phyloP scores from a whole-genome alignment of 2,888 invertebrate genomes.

The Ectropis crepuscularia region DNA sequence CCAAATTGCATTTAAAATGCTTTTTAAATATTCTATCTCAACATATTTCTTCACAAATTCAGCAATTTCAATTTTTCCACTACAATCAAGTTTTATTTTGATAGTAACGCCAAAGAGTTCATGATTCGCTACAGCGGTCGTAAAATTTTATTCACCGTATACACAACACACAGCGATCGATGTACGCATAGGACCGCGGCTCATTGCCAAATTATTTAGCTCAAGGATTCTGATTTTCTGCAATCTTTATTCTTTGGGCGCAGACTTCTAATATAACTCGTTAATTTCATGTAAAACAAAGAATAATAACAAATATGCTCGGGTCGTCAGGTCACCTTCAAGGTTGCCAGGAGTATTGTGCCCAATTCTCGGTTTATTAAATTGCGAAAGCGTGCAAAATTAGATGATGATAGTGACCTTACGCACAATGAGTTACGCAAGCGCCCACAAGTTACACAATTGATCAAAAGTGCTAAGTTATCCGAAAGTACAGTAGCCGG shows the following conservation, averaged over 20 bases:
- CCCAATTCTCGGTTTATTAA: conserved; percentile 58
- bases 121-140: conserved; percentile 16
- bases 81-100: conserved; percentile 12
- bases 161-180: conserved; percentile 23
- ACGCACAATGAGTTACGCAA: conserved; percentile 72
- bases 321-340: conserved; percentile 51
- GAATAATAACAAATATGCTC: conserved; percentile 43
- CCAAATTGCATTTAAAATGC: too few species aligned
- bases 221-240: conserved; percentile 46
- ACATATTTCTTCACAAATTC: conserved; percentile 4
- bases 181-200: conserved; percentile 25
- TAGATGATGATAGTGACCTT: conserved; percentile 77
- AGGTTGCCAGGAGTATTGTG: conserved; percentile 46
- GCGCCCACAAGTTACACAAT: conserved; percentile 57
- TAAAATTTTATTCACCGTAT: conserved; percentile 24
- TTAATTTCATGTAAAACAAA: conserved; percentile 38
- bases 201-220: conserved; percentile 34
- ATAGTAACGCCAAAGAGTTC: conserved; percentile 16
- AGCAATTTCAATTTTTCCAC: conserved; percentile 6
- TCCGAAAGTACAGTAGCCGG: conserved; percentile 21
- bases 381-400: conserved; percentile 79
- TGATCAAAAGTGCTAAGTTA: conserved; percentile 34
- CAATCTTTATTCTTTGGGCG: conserved; percentile 40
- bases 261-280: conserved; percentile 23
- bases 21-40: too few species aligned